Evolutionary conservation across 2,888 invertebrate species (phyloP).

Genomic region (Papilio gigon): DNA sequence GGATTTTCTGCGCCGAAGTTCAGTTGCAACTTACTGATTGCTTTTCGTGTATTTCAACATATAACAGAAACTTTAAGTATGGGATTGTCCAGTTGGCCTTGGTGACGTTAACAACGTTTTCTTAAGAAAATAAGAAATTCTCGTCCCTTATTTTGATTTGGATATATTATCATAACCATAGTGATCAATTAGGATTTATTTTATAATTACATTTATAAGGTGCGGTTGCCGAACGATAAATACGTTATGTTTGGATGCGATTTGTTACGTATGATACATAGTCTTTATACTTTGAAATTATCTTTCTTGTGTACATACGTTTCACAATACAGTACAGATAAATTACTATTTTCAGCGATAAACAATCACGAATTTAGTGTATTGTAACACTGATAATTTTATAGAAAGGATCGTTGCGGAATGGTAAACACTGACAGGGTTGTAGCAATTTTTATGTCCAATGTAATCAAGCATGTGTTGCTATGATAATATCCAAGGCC

Average conservation of each 20-base stretch:
- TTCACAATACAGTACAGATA: background rate
- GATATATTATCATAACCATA: slow-evolving; percentile 8
- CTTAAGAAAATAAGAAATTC: background rate
- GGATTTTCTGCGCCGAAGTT: background rate
- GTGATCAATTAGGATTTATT: background rate
- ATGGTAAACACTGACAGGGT: slow-evolving; percentile 3
- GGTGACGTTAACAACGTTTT: no score
- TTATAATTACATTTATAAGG: background rate
- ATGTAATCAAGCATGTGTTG: slow-evolving; percentile 6
- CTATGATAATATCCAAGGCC: slow-evolving; percentile 20
- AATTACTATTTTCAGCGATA: background rate
- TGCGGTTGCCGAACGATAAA: background rate
- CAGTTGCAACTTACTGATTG: no score
- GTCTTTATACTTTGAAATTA: background rate
- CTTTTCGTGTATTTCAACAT: no score
- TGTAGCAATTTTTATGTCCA: slow-evolving; percentile 17
- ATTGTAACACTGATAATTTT: slow-evolving; percentile 1
- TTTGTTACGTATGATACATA: background rate
- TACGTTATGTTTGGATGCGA: background rate
- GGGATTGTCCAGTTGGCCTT: background rate
- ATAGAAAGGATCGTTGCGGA: background rate
- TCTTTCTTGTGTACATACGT: background rate
- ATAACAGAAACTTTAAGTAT: no score
- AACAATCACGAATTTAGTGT: background rate
- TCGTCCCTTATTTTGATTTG: background rate